These are phyloP conservation scores for Cryptomyrus ogoouensis DNA, from an alignment of 2,113 vertebrate species.

Conservation along the genomic window DNA sequence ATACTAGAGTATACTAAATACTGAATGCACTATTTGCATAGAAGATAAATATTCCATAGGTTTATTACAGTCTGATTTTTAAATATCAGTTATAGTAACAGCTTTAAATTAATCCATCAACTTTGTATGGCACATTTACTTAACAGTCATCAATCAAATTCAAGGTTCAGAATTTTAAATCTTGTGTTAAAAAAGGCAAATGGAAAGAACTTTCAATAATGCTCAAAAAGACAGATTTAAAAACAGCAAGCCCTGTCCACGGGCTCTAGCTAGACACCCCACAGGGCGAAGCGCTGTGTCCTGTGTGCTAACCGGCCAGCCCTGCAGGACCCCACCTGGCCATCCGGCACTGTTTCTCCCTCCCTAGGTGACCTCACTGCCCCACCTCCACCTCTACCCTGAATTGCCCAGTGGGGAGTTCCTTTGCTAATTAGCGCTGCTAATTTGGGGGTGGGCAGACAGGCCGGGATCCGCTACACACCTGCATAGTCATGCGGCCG, in stretches of 20 bases:
- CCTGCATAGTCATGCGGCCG: conserved; percentile 69
- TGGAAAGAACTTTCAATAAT: background rate
- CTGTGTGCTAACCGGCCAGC: background rate
- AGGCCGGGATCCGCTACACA: conserved; percentile 65
- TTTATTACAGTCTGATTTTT: background rate
- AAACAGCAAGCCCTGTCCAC: background rate
- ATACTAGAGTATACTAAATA: background rate
- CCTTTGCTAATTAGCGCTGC: conserved; percentile 65
- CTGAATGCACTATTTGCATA: background rate
- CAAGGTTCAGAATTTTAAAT: background rate
- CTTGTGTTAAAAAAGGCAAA: background rate
- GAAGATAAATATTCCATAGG: background rate
- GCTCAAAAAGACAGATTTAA: background rate
- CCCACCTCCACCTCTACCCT: conserved; percentile 46
- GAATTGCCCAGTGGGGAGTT: conserved; percentile 62
- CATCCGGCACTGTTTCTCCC: conserved; percentile 32
- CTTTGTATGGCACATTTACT: background rate
- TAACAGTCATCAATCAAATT: background rate
- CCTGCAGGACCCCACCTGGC: background rate
- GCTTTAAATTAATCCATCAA: background rate
- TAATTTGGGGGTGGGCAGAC: conserved; percentile 59
- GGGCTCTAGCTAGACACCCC: background rate
- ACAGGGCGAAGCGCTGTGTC: background rate
- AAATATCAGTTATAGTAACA: background rate
- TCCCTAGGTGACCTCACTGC: conserved; percentile 15